Evolutionary conservation across 2,797 vertebrate species (phyloP), one percentile per base, ranked within the genome.

Genomic region (Crossoptilon crossoptilon): DNA sequence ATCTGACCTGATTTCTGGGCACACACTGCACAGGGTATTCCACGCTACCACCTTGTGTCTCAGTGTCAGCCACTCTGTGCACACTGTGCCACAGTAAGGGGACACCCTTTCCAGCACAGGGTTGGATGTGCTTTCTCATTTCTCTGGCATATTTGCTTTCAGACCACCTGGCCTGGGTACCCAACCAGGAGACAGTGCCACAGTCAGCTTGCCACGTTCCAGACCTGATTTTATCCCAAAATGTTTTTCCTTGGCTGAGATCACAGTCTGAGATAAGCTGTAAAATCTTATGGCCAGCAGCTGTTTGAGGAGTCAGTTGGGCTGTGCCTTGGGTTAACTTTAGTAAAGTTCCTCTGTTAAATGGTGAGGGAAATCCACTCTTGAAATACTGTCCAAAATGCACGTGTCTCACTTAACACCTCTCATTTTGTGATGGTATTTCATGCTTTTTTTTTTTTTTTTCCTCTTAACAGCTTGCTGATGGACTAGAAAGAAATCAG

Each of bases 111-210:
- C 26, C 1, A 7, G 29, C 60, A 17, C 48, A 5, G 64, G 24
- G 6, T 18, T 67, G 74, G 90, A 56, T 53, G 5, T 23, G 29
- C 81, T 90, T 81, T 70, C 83, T 81, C 33, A 2, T 90, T 94
- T 90, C 91, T 88, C 94, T 55, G 73, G 81, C 53, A 74, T 87
- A 66, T 91, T 95, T 94, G 84, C 41, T 94, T 87, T 55, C 86
- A 88, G 43, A 23, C 43, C 0, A 1, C 53, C 60, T 8, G 26
- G 73, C 77, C 60, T 22, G 15, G 43, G 80, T 59, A 22, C 44
- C 44, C 62, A 66, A 11, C 39, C 17, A 27, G 1, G 2, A 55
- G 0, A 53, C 84, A 70, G 56, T 24, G 17, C 51, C 14, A 14
- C 4, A 8, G 9, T 69, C 86, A 74, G 26, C 60, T 81, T 73